phyloP scores from a whole-genome alignment of 2,888 invertebrate species.

The Leucophenga maculata region DNA sequence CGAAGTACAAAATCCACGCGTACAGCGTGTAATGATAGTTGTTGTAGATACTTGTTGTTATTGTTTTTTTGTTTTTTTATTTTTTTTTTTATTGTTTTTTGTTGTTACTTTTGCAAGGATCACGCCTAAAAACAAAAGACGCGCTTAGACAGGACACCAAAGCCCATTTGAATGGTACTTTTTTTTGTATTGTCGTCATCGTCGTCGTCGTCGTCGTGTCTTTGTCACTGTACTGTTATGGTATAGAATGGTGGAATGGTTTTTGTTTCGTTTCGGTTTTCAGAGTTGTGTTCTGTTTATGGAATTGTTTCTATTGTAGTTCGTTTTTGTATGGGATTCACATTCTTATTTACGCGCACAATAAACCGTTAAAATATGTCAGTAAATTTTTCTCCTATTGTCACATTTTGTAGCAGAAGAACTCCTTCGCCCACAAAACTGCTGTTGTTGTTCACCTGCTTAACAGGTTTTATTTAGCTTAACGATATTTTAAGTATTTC shows the following conservation, averaged over 20 bases:
- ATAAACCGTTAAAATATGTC: constrained; percentile 27
- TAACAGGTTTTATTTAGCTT: constrained; percentile 61
- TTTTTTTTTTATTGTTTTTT: neutral
- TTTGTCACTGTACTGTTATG: too few relatives aligned
- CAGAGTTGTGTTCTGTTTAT: constrained; percentile 7
- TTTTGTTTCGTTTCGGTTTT: constrained; percentile 1
- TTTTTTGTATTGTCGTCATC: neutral
- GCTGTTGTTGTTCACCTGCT: constrained; percentile 38
- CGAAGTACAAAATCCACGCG: neutral
- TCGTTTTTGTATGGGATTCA: neutral
- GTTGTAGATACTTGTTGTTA: constrained; percentile 7
- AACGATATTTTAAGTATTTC: constrained; percentile 64
- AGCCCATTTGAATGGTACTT: constrained; percentile 19
- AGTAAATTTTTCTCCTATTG: constrained; percentile 44
- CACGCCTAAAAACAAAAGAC: constrained; percentile 48
- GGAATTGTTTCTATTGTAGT: constrained; percentile 21
- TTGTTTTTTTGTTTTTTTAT: constrained; percentile 15
- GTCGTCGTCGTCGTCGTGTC: neutral
- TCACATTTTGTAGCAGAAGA: constrained; percentile 46
- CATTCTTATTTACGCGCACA: constrained; percentile 21
- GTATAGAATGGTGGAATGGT: neutral
- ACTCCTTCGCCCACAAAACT: neutral
- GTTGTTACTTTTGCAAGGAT: constrained; percentile 39
- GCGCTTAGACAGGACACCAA: constrained; percentile 33
- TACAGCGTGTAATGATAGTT: constrained; percentile 13